These are phyloP conservation scores for Chelidonichthys spinosus DNA, from an alignment of 2,797 vertebrate species.

Conservation along the genomic window DNA sequence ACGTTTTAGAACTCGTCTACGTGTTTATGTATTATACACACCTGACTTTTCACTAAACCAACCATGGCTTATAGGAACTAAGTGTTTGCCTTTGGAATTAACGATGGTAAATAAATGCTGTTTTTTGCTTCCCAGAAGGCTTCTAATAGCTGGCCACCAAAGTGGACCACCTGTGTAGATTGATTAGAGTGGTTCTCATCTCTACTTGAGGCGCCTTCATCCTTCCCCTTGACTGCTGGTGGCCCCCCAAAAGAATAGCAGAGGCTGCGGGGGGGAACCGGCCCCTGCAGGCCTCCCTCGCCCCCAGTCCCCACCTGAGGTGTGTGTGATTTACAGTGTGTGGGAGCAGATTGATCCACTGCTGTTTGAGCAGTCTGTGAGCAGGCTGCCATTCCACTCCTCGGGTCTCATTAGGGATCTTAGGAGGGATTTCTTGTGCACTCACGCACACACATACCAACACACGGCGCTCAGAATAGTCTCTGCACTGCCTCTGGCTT, in stretches of 20 bases:
- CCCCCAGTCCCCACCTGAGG: slow-evolving; percentile 70
- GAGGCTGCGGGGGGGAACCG: slow-evolving; percentile 55
- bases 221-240: slow-evolving; percentile 69
- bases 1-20: background rate
- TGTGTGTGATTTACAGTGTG: slow-evolving; percentile 86
- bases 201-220: slow-evolving; percentile 62
- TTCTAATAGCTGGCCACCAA: slow-evolving; percentile 77
- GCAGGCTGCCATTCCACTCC: slow-evolving; percentile 62
- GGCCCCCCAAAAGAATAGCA: slow-evolving; percentile 72
- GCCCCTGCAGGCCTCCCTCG: slow-evolving; percentile 60
- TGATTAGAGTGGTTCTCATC: slow-evolving; percentile 73
- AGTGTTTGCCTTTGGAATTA: slow-evolving; percentile 39
- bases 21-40: slow-evolving; percentile 9
- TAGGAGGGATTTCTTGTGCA: slow-evolving; percentile 64
- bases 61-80: background rate
- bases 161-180: slow-evolving; percentile 85
- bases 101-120: slow-evolving; percentile 27
- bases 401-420: slow-evolving; percentile 78
- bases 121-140: slow-evolving; percentile 42
- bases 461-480: slow-evolving; percentile 51
- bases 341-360: slow-evolving; percentile 80
- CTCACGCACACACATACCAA: slow-evolving; percentile 64
- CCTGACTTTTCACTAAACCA: slow-evolving; percentile 1
- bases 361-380: slow-evolving; percentile 67
- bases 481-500: slow-evolving; percentile 54